Conservation (phyloP, 2,113 vertebrate species). For the Oxygymnocypris stewartii region DNA sequence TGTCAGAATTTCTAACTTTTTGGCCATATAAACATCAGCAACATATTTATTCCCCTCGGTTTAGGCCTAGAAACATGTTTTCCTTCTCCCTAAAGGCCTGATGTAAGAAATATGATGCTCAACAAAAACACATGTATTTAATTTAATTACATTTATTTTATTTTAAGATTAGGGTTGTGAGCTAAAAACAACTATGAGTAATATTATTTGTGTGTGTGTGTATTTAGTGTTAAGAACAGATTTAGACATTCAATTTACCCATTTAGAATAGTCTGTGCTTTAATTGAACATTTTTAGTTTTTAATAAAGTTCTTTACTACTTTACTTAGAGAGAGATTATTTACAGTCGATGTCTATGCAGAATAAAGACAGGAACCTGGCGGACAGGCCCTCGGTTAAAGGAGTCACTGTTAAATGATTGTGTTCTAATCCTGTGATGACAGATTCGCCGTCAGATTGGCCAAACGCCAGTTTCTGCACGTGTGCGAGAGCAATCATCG, state of each 20-base stretch:
- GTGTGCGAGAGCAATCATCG: slow-evolving; percentile 29
- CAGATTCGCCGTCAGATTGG: slow-evolving; percentile 58
- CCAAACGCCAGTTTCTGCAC: slow-evolving; percentile 9
- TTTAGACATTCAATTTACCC: too few species aligned
- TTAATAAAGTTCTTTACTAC: too few species aligned
- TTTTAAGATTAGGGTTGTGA: too few species aligned
- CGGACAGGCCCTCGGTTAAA: slow-evolving; percentile 33
- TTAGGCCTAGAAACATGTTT: too few species aligned
- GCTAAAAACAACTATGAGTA: too few species aligned
- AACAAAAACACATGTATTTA: too few species aligned
- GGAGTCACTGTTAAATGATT: slow-evolving; percentile 39
- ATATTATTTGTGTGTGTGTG: too few species aligned
- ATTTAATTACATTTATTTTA: too few species aligned
- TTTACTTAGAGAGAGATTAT: background rate
- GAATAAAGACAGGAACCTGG: background rate
- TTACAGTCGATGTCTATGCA: slow-evolving; percentile 14
- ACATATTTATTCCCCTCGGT: background rate
- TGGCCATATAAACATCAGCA: background rate
- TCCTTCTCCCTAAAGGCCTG: background rate
- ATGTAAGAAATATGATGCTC: background rate
- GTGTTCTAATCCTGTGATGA: slow-evolving; percentile 58
- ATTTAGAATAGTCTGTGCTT: too few species aligned
- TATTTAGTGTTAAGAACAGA: too few species aligned
- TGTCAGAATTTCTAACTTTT: background rate
- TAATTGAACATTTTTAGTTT: too few species aligned